Base-by-base conservation (phyloP, 1,140 invertebrate genomes). In the Aleiodes sp. region DNA sequence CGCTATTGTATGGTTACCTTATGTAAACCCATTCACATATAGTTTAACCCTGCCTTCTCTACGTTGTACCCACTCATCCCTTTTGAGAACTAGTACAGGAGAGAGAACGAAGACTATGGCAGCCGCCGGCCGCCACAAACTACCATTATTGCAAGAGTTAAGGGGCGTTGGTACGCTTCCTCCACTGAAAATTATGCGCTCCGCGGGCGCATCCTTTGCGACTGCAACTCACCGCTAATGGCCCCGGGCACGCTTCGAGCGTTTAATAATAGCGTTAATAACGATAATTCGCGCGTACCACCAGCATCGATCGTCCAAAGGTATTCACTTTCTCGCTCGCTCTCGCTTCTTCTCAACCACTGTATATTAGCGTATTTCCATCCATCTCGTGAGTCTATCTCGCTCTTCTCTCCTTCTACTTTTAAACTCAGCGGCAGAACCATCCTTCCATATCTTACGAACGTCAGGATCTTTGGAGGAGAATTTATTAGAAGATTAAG, bases 251-350 rank as follows among this genome's bases (percentile, higher is more conserved):
- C 60, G 72, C 70, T 73, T 68, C 66, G 60, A 63, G 70, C 72
- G 66, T 77, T 74, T 75, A 77, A 72, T 70, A 72, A 75, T 64
- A 68, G 70, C 65, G 64, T 60, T 67, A 70, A 70, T 69, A 61
- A 73, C 70, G 73, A 74, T 77, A 75, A 72, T 70, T 74, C 57
- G 37, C 70, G 37, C 37, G 68, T 67, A 70, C 69, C 52, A 57
- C 29, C 16, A 26, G 33, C 57, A 68, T 68, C 66, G 66, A 68
- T 68, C 66, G 66, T 61, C 35, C 14, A 29, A 29, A n/a, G 7
- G 19, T 24, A 7, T 7, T 12, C 19, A 16, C 46, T 24, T 12
- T 16, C 1, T 52, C 46, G 1, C 19, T 4, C 16, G 16, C 16
- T 24, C 6, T 24, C 46, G n/a, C n/a, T n/a, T n/a, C n/a, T n/a